Evolutionary conservation across 2,797 vertebrate species (phyloP).

Genomic region (Eptatretus atami): DNA sequence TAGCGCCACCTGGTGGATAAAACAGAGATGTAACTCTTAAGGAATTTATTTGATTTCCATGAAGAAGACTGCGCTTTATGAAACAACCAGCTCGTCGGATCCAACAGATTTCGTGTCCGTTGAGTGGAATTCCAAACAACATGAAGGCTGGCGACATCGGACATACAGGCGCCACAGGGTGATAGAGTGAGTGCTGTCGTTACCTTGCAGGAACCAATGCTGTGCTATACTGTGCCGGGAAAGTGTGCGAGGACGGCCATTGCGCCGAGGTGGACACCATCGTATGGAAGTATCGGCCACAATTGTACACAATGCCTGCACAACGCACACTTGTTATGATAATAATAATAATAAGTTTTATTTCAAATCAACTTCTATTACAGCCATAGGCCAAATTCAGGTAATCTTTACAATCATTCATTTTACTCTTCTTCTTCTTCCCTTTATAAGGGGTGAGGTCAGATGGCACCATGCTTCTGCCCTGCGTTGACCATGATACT

Average conservation of each 20-base stretch:
- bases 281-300: conserved; percentile 58
- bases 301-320: conserved; percentile 61
- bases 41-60: too few species aligned
- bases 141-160: not conserved
- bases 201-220: conserved; percentile 30
- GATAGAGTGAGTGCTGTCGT: not conserved
- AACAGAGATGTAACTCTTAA: too few species aligned
- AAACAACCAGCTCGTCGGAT: conserved; percentile 15
- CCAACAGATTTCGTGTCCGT: conserved; percentile 20
- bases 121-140: not conserved
- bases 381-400: too few species aligned
- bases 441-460: too few species aligned
- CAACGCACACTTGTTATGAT: conserved; percentile 8
- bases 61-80: too few species aligned
- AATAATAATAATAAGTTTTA: too few species aligned
- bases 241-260: conserved; percentile 46
- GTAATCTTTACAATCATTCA: too few species aligned
- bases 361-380: too few species aligned
- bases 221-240: conserved; percentile 65
- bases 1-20: too few species aligned
- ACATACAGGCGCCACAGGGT: not conserved
- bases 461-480: too few species aligned
- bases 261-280: conserved; percentile 66
- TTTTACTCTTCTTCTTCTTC: too few species aligned
- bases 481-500: too few species aligned